These are phyloP conservation scores for Philhelius pedissequus DNA, from an alignment of 2,888 invertebrate genomes.

Conservation along the genomic window DNA sequence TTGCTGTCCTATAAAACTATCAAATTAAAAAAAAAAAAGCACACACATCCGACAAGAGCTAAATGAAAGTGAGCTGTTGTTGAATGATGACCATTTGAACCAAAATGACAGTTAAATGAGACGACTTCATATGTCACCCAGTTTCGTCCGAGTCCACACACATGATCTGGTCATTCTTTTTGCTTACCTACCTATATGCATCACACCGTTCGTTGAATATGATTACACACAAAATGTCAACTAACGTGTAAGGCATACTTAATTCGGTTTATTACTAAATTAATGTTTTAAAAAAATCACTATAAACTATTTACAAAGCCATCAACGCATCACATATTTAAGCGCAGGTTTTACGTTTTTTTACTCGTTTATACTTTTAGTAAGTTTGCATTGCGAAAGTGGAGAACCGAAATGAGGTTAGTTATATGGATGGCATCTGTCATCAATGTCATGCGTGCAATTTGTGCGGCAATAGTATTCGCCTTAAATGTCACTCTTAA, in stretches of 20 bases:
- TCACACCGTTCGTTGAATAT: neutral
- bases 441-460: neutral
- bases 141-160: neutral
- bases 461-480: conserved; percentile 6
- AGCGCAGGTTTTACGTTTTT: conserved; percentile 14
- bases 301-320: conserved; percentile 1
- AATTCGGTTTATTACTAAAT: conserved; percentile 51
- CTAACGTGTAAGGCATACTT: conserved; percentile 40
- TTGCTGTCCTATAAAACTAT: neutral
- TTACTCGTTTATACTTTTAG: too few species aligned
- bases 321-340: neutral
- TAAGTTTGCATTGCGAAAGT: conserved; percentile 48
- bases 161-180: too few species aligned
- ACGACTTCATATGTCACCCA: neutral
- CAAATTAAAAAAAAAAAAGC: neutral
- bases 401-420: conserved; percentile 46
- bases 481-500: conserved; percentile 37
- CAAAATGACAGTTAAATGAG: neutral
- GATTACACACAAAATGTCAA: conserved; percentile 22
- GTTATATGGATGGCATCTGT: conserved; percentile 8
- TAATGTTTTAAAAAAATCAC: conserved; percentile 13
- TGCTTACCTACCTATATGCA: neutral
- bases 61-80: neutral
- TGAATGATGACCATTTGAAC: neutral
- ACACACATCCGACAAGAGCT: neutral